These are phyloP conservation scores for Molossus alvarezi DNA, from an alignment of 2,797 vertebrate species.

Conservation along the genomic window DNA sequence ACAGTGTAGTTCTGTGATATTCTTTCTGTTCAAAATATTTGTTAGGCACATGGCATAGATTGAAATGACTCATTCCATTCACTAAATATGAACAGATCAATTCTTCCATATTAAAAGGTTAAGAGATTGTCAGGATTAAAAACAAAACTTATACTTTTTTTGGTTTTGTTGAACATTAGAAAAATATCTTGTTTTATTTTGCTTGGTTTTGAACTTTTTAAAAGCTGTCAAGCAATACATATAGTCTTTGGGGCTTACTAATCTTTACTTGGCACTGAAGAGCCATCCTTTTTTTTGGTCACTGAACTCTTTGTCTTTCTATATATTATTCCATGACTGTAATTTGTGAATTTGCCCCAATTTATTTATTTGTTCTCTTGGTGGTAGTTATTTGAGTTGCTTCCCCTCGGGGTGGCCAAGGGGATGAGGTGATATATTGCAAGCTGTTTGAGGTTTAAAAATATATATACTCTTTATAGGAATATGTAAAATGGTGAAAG, in stretches of 20 bases:
- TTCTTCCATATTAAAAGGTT: background rate
- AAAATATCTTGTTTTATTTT: background rate
- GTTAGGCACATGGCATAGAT: background rate
- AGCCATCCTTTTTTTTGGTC: background rate
- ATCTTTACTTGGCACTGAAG: background rate
- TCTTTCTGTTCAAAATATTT: background rate
- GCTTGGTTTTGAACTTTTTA: background rate
- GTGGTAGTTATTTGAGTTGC: conserved; percentile 4
- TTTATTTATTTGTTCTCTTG: background rate
- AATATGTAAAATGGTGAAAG: background rate
- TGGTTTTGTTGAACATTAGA: background rate
- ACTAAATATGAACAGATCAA: background rate
- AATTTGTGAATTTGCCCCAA: background rate
- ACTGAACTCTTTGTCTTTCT: background rate
- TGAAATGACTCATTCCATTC: background rate
- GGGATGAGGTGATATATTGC: background rate
- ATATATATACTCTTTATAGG: background rate
- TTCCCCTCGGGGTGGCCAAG: background rate
- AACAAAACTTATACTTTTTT: background rate
- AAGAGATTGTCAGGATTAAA: background rate
- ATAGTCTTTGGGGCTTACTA: background rate
- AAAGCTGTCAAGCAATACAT: background rate
- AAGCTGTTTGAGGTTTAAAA: background rate
- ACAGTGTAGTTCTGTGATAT: background rate
- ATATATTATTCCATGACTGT: background rate